phyloP scores from a whole-genome alignment of 1,140 invertebrate genomes.

The Hestina assimilis region DNA sequence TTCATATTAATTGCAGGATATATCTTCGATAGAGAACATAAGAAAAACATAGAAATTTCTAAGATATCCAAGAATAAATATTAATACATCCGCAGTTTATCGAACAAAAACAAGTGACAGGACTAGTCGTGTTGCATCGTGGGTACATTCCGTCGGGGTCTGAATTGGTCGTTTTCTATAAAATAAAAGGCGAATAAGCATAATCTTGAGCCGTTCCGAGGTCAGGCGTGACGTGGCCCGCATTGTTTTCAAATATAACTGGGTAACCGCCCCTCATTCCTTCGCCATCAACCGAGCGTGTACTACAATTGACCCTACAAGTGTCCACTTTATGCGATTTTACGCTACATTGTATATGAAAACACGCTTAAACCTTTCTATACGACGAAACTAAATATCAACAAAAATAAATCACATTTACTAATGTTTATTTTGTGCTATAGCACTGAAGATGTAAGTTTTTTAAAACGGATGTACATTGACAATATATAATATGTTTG shows the following conservation, averaged over 20 bases:
- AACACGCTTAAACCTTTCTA: neutral
- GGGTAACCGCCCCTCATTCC: constrained; percentile 35
- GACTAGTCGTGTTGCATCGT: constrained; percentile 31
- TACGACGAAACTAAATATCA: too few relatives aligned
- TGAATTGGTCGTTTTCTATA: constrained; percentile 45
- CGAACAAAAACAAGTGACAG: constrained; percentile 33
- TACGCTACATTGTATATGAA: constrained; percentile 29
- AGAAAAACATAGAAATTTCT: constrained; percentile 16
- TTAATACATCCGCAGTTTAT: constrained; percentile 51
- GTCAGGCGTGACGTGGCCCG: constrained; percentile 51
- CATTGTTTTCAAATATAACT: constrained; percentile 50
- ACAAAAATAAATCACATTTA: neutral
- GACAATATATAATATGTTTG: too few relatives aligned
- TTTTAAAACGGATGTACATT: too few relatives aligned
- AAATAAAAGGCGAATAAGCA: constrained; percentile 59
- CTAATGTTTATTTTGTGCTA: neutral
- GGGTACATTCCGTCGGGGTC: constrained; percentile 31
- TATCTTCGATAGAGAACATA: neutral
- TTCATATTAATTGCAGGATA: too few relatives aligned
- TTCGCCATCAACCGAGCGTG: constrained; percentile 28
- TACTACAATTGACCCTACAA: constrained; percentile 48
- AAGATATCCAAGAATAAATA: constrained; percentile 26
- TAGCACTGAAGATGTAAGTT: too few relatives aligned
- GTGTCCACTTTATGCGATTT: constrained; percentile 31
- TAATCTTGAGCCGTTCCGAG: constrained; percentile 43